Evolutionary conservation across 2,888 invertebrate genomes (phyloP), one percentile per base, ranked within the genome.

Genomic region (Portevinia maculata): DNA sequence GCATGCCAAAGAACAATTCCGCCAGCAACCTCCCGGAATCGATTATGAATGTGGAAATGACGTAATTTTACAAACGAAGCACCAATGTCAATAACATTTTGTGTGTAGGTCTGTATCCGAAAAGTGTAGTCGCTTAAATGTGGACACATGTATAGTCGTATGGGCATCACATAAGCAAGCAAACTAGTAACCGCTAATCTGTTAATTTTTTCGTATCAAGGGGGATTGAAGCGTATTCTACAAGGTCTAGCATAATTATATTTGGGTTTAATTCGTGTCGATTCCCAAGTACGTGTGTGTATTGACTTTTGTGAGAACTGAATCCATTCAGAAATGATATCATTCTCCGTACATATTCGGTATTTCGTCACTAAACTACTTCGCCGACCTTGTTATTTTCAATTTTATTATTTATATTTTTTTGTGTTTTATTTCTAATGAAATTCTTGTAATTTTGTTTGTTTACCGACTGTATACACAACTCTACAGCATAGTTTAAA

Each of bases 11-110:
- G 24, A 59, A 32, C 59, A 59, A 59, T 15, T 9, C n/a, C 32
- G 32, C 9, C 30, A 53, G 8, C 8, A 34, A 34, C 44, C 19
- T 69, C 44, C 9, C n/a, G 41, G 13, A 44, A 44, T 32, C 15
- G 13, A 44, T 60, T 30, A 55, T 46, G 30, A 41, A 65, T 37
- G 39, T 41, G 30, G 30, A 37, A 60, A 44, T 76, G 75, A 76
- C 75, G 69, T 60, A 60, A 76, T 53, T 44, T 37, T 11, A 7
- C 9, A 34, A 48, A 48, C 24, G n/a, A n/a, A 21, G 0, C 24
- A n/a, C 21, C 13, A 19, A 9, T 11, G 17, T 8, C 19, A 44
- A 19, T 17, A 19, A 17, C 19, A 44, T 17, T 41, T 7, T 44
- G 9, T 8, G 15, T 15, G 11, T 19, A 44, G n/a, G n/a, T 24